Percentiles rank a stretch among this genome's conserved stretches.
Evolutionary conservation across 2,888 invertebrate species (phyloP).

Genomic region (Trissolcus japonicus): DNA sequence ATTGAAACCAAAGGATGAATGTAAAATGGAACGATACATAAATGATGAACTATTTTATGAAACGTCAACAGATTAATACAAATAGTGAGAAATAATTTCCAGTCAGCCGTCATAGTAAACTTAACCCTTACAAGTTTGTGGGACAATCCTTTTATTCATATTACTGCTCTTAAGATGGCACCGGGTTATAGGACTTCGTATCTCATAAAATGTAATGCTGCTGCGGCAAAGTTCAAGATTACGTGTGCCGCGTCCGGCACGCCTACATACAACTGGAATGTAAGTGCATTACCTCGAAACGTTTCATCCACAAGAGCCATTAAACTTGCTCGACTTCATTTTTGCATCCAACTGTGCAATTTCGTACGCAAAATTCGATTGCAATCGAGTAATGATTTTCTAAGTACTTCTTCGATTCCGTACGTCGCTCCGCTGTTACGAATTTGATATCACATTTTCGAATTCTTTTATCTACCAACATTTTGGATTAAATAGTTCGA

Average conservation of each 20-base stretch:
- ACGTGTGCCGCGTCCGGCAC: constrained; percentile 53
- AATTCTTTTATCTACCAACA: too few species aligned
- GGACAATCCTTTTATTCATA: constrained; percentile 76
- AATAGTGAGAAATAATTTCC: constrained; percentile 29
- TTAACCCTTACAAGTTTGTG: constrained; percentile 76
- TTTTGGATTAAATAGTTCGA: too few species aligned
- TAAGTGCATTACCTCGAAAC: constrained; percentile 44
- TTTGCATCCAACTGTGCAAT: constrained; percentile 4
- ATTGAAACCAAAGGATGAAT: background rate
- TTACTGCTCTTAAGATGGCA: constrained; percentile 69
- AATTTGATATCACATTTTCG: too few species aligned
- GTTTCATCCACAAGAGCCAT: constrained; percentile 33
- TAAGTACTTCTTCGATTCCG: too few species aligned
- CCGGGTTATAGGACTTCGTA: constrained; percentile 72
- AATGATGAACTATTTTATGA: background rate
- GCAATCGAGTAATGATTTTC: too few species aligned
- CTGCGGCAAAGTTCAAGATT: constrained; percentile 73
- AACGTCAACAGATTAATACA: constrained; percentile 1
- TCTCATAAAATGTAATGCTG: constrained; percentile 73
- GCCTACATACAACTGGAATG: constrained; percentile 48
- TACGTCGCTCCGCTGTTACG: too few species aligned
- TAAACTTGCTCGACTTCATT: constrained; percentile 37
- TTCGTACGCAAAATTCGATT: background rate
- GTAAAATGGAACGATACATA: background rate
- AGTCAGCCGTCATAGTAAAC: constrained; percentile 69